Base-by-base conservation (phyloP, 2,797 vertebrate species). In the Tachyglossus aculeatus region DNA sequence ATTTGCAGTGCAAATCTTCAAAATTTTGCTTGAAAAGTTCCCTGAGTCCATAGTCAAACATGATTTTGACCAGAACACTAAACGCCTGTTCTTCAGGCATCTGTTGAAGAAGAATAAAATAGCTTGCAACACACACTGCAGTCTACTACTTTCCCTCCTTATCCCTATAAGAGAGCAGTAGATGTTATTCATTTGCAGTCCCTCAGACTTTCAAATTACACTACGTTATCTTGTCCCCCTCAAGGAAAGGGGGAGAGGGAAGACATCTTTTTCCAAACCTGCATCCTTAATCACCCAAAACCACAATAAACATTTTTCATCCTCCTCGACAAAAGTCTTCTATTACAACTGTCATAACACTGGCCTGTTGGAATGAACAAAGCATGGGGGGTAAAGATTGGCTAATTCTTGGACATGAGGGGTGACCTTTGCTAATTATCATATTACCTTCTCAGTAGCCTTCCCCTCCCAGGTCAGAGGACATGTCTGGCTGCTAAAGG, bases 1-100 rank as follows among this genome's bases (percentile, higher is more conserved):
- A 99, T 85, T 99, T 99, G 96, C 98, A 99, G 87, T 99, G 98
- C 78, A 99, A 93, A 93, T 99, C 98, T 91, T 99, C 98, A 92
- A 99, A 99, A 86, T 99, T 99, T 90, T 99, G 98, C 89, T 99
- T 99, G 94, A 99, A 99, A 89, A 99, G 97, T 89, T 99, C 98
- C 95, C 98, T 95, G 95, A 99, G 98, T 83, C 98, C 97, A 10
- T 99, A 99, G 83, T 99, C 96, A 90, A 99, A 99, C 98, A 99
- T 99, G 91, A 99, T 99, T 94, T 99, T 99, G 77, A 99, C 98
- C 90, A 99, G 93, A 80, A 99, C 97, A 63, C 98, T 99, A 90
- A 99, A 99, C 5, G 98, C 98, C 88, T 99, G 98, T 82, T 99
- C 98, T 90, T 99, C 98, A 27, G 98, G 98, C 98, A 99, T 99